Evolutionary conservation across 2,113 vertebrate species (phyloP), one percentile per base, ranked within the genome.

Genomic region (Otis tarda): DNA sequence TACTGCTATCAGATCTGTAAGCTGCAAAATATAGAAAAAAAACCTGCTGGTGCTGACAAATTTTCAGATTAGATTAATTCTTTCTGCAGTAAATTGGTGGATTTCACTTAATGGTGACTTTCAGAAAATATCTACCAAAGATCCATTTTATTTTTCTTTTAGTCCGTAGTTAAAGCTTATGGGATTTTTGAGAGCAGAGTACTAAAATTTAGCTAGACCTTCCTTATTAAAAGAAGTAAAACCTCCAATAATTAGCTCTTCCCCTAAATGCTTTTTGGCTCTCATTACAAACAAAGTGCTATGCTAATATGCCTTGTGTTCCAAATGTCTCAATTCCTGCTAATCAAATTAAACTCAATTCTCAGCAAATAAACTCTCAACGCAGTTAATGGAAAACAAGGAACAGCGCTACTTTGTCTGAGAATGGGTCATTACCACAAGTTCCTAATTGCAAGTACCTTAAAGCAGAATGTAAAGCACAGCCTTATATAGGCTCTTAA

Each of bases 291-390:
- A 94, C 78, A 49, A 97, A 98, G 97, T 85, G 37, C 97, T 97
- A 95, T 95, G 96, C 95, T 98, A 98, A 98, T 98, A 97, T 96
- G 98, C 98, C 96, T 98, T 97, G 97, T 97, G 97, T 96, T 97
- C 97, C 90, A 94, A 97, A 97, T 85, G 97, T 96, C 97, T 98
- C 97, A 96, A 96, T 98, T 97, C 96, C 95, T 97, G 96, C 97
- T 98, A 98, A 98, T 98, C 97, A 97, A 98, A 98, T 98, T 97
- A 97, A 98, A 97, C 93, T 94, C 96, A 96, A 93, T 97, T 97
- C 97, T 97, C 94, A 70, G 94, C 97, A 98, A 98, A 98, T 97
- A 98, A 98, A 98, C 97, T 96, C 97, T 95, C 83, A 90, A 96
- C 90, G 94, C 95, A 95, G 96, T 97, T 98, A 98, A 98, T 91